A percentile compares a stretch with the other conserved stretches of the same genome.
Evolutionary conservation across 2,113 vertebrate genomes (phyloP).

Genomic region (Plectropomus leopardus): DNA sequence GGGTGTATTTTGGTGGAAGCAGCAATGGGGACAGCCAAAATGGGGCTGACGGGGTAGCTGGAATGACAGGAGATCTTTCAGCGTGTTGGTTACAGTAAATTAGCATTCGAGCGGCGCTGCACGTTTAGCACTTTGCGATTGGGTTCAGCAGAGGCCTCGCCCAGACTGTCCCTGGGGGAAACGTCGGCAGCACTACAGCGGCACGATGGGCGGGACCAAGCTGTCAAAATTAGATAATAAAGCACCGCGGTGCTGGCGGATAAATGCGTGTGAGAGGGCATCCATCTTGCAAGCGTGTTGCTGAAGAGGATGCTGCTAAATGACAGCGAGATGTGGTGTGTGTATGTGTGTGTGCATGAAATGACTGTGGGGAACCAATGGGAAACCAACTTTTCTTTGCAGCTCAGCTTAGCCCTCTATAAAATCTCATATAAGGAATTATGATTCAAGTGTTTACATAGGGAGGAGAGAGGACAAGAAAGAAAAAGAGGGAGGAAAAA

Average conservation of each 20-base stretch:
- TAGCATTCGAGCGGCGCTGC: slow-evolving; percentile 80
- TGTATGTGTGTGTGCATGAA: slow-evolving; percentile 35
- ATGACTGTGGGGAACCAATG: slow-evolving; percentile 47
- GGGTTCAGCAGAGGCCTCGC: slow-evolving; percentile 85
- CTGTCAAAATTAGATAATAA: slow-evolving; percentile 89
- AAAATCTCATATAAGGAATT: slow-evolving; percentile 60
- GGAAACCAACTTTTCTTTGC: slow-evolving; percentile 65
- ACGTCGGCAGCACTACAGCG: slow-evolving; percentile 73
- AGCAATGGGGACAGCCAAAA: slow-evolving; percentile 41
- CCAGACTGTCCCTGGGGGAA: slow-evolving; percentile 83
- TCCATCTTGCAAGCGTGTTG: slow-evolving; percentile 84
- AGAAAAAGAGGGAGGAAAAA: background rate
- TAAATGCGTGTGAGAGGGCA: slow-evolving; percentile 84
- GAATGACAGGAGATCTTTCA: slow-evolving; percentile 77
- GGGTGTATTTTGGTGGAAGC: slow-evolving; percentile 22
- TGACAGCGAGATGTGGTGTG: slow-evolving; percentile 74
- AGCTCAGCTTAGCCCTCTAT: slow-evolving; percentile 48
- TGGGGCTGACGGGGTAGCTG: slow-evolving; percentile 40
- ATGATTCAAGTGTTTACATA: slow-evolving; percentile 58
- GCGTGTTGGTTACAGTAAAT: slow-evolving; percentile 82
- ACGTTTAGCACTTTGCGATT: slow-evolving; percentile 85
- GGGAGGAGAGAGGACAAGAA: slow-evolving; percentile 6
- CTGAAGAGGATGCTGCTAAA: slow-evolving; percentile 83
- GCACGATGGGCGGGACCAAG: slow-evolving; percentile 80
- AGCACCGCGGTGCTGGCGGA: slow-evolving; percentile 81